Evolutionary conservation across 2,888 invertebrate species (phyloP), one percentile per base, ranked within the genome.

Genomic region (Orchesella flavescens): DNA sequence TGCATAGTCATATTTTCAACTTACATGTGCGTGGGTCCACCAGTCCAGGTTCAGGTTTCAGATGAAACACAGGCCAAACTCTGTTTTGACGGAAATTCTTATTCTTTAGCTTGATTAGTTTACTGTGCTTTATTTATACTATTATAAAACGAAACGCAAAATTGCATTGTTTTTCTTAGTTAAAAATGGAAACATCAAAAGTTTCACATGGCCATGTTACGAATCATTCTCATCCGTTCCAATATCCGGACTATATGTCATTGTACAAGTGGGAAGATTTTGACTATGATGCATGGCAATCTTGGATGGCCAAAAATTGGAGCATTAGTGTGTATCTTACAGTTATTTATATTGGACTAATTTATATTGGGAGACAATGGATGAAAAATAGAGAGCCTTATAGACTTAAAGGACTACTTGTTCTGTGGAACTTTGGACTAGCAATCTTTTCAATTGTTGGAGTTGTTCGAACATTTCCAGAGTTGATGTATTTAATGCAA

Each of bases 241-340:
- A 13, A 1, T 9, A 13, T 19, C 77, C 77, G 21, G 73, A 83
- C 10, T 83, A 78, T 66, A 57, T 74, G 43, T 46, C 73, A 7
- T 61, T 83, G 9, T 78, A 74, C 68, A 49, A 65, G 17, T 83
- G 73, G 74, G 84, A 84, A 19, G 12, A 72, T 13, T 79, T 79
- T 24, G 68, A 79, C 34, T 79, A 69, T 13, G 4, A 53, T n/a
- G 66, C 44, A 19, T 86, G 86, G 89, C 93, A 95, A 90, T 93
- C 94, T 91, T 98, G 97, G 97, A 98, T 99, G 97, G 93, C 94
- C 87, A 94, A 95, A 89, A 96, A 99, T 91, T 99, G 98, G 98
- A 96, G 95, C 82, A 93, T 95, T 90, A 95, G 96, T 76, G 96
- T 97, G 91, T 96, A 96, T 89, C 94, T 94, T 90, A 93, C 95